Evolutionary conservation across 2,113 vertebrate species (phyloP), one percentile per base, ranked within the genome.

Genomic region (Cynoglossus semilaevis): DNA sequence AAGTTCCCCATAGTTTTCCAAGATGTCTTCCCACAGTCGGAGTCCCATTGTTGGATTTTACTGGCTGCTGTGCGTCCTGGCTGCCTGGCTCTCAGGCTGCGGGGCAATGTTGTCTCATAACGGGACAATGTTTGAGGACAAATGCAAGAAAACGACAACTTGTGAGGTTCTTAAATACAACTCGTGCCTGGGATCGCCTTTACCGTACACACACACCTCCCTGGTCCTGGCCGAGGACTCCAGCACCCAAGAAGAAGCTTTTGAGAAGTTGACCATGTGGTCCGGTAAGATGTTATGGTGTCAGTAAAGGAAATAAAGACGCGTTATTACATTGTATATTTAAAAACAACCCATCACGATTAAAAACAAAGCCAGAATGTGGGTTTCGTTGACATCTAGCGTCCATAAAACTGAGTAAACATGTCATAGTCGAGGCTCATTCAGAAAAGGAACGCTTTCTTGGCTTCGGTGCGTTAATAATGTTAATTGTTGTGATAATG

Each of bases 131-230:
- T 87, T 90, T 15, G 87, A 90, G 57, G 94, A 94, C 45, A 77
- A 79, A 29, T 96, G 95, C 77, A 93, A 92, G 85, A 94, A 91
- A 75, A 88, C 81, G 1, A 79, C 93, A 22, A 88, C 89, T 15
- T 97, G 95, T 67, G 94, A 97, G 62, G 85, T 78, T 0, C 85
- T 97, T 9, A 93, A 90, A 17, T 92, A 90, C 85, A 92, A 90
- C 71, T 89, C 92, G 56, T 97, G 95, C 63, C 86, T 97, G 29
- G 95, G 95, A 11, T 95, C 95, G 1, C 85, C 93, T 40, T 66
- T 97, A 36, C 95, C 95, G 0, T 97, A 97, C 86, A 91, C 85
- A 10, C 90, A 93, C 70, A 96, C 95, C n/a, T 93, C 95, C 52
- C 90, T 94, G 63, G 38, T 91, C 43, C 88, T 97, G 90, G 94